Evolutionary conservation across 2,113 vertebrate species (phyloP), one percentile per base, ranked within the genome.

Genomic region (Apus apus): DNA sequence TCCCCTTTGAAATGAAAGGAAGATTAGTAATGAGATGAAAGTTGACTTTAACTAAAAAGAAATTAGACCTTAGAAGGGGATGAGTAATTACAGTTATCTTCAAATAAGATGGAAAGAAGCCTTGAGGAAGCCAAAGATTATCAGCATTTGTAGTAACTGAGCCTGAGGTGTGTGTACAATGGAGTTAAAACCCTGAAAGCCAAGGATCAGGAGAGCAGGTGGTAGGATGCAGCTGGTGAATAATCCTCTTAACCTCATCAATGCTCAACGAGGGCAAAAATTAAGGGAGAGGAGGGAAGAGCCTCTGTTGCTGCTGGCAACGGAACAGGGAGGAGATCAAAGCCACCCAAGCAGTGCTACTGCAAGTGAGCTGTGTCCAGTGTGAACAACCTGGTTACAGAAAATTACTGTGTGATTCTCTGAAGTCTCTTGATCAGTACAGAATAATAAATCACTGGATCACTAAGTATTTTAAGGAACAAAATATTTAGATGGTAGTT

Each of bases 1-100:
- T 83, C 56, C 71, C 74, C 89, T 97, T 96, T 96, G 96, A 97
- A 96, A 97, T 61, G 65, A 93, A 88, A 88, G 65, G 85, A 72
- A 97, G 93, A 94, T 97, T 78, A 97, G 87, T 89, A 93, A 85
- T 27, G 76, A 91, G 93, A 94, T 96, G 95, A 95, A 97, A 95
- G 93, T 65, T 76, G 75, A 85, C 84, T 93, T 81, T 92, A 78
- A 81, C 86, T 70, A 76, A 87, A 94, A 97, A 90, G 88, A 91
- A 96, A 92, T 83, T 85, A 91, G 78, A 14, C 72, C 89, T 96
- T 97, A 92, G 82, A 85, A 77, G 88, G 91, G 71, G 74, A 94
- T 80, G 67, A 60, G 48, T 97, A 95, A 96, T 97, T 94, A 89
- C 85, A 95, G 86, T 68, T 84, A 29, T 96, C 95, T 97, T 96